These are phyloP conservation scores for Carassius carassius DNA, from an alignment of 2,113 vertebrate genomes.

Conservation along the genomic window DNA sequence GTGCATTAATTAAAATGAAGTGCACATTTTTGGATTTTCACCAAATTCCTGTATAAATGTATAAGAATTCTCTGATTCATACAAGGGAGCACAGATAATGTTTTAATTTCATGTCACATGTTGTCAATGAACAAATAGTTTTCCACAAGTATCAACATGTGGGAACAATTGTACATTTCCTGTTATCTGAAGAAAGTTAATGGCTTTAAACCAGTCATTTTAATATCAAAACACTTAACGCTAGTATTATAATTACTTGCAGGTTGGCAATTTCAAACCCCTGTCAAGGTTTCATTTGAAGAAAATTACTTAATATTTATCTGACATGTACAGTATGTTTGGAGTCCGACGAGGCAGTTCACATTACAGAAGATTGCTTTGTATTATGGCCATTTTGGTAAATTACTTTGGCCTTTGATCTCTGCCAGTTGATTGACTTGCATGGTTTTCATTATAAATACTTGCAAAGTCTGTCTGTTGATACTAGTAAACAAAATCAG, in stretches of 20 bases:
- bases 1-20: not conserved
- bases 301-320: conserved; percentile 78
- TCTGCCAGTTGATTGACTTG: conserved; percentile 76
- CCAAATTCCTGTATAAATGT: not conserved
- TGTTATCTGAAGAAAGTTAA: conserved; percentile 73
- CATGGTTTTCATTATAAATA: conserved; percentile 78
- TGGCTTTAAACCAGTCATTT: conserved; percentile 77
- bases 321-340: conserved; percentile 77
- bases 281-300: conserved; percentile 73
- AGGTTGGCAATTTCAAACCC: conserved; percentile 68
- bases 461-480: conserved; percentile 61
- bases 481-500: conserved; percentile 66
- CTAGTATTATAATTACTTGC: conserved; percentile 79
- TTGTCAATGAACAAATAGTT: conserved; percentile 8
- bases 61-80: conserved; percentile 40
- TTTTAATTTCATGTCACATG: conserved; percentile 40
- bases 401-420: conserved; percentile 80
- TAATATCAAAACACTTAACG: conserved; percentile 82
- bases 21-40: not conserved
- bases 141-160: conserved; percentile 67
- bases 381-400: conserved; percentile 76
- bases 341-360: conserved; percentile 72
- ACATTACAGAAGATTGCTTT: conserved; percentile 78
- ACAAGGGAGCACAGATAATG: conserved; percentile 29
- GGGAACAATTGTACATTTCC: conserved; percentile 72